Evolutionary conservation across 2,797 vertebrate species (phyloP).

Genomic region (Phaenicophaeus curvirostris): DNA sequence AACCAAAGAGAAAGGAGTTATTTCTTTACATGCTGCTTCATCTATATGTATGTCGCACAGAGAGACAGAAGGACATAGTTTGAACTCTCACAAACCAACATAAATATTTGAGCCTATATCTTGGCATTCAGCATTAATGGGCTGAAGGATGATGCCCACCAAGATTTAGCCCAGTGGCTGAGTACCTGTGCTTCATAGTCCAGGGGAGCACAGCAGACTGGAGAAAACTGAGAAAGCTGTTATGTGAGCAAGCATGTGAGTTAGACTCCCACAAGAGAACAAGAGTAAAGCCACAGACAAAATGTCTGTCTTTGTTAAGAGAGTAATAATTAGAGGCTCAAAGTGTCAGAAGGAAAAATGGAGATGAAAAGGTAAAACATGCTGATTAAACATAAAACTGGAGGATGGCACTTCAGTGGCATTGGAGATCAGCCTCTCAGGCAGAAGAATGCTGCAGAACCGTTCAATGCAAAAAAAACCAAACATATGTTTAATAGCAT

Average conservation of each 20-base stretch:
- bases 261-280: neutral
- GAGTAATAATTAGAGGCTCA: neutral
- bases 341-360: neutral
- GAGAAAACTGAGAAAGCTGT: neutral
- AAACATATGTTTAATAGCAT: neutral
- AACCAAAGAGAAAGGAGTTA: neutral
- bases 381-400: neutral
- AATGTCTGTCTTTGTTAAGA: neutral
- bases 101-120: neutral
- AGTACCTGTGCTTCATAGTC: accelerated
- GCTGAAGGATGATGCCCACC: neutral
- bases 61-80: neutral
- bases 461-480: neutral
- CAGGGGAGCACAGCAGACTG: neutral
- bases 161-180: neutral
- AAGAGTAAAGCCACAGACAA: neutral
- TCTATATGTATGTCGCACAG: neutral
- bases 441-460: neutral
- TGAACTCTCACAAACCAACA: neutral
- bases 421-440: neutral
- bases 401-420: neutral
- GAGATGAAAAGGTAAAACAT: neutral
- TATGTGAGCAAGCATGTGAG: neutral
- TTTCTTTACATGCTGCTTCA: neutral
- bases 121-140: neutral